These are phyloP conservation scores for Lypha dubia DNA, from an alignment of 2,888 invertebrate species.

Conservation along the genomic window DNA sequence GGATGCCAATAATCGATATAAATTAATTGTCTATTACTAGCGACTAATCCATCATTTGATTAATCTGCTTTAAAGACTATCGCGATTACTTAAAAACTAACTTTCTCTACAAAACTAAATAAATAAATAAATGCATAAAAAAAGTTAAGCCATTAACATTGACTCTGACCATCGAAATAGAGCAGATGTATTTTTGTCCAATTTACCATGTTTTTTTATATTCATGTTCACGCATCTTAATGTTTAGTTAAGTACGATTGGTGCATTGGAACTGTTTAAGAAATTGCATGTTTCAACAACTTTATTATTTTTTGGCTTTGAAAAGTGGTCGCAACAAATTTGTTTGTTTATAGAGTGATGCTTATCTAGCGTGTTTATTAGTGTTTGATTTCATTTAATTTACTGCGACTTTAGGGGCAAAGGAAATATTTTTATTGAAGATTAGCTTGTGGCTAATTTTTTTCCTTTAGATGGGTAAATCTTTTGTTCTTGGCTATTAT, in stretches of 20 bases:
- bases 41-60: too few species aligned
- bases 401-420: too few species aligned
- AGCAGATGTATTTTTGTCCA: neutral
- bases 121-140: neutral
- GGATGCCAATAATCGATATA: too few species aligned
- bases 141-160: conserved; percentile 23
- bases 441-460: too few species aligned
- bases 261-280: conserved; percentile 6
- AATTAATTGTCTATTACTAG: too few species aligned
- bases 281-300: conserved; percentile 3
- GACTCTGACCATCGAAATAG: conserved; percentile 41
- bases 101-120: neutral
- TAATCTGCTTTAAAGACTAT: neutral
- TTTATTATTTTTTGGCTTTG: conserved; percentile 15
- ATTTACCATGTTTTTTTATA: conserved; percentile 28
- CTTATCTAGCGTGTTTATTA: neutral
- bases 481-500: too few species aligned
- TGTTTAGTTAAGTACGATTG: neutral
- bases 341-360: neutral
- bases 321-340: conserved; percentile 3
- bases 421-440: too few species aligned
- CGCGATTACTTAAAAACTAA: neutral
- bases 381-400: neutral
- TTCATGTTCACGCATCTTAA: conserved; percentile 24
- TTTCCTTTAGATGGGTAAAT: too few species aligned